These are phyloP conservation scores for Drosophila emarginata DNA, from an alignment of 2,888 invertebrate species.

Conservation along the genomic window DNA sequence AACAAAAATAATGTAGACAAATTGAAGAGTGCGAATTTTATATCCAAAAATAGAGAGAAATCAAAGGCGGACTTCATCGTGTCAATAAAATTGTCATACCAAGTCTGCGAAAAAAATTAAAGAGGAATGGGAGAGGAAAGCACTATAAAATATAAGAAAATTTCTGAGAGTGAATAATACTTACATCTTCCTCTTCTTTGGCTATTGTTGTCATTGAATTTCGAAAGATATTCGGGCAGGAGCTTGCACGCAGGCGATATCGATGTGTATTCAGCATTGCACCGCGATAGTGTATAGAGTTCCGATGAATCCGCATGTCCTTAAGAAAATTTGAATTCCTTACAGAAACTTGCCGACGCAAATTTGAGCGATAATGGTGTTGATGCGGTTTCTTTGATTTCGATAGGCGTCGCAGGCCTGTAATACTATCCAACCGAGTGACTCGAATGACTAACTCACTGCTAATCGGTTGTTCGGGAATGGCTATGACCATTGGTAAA, in stretches of 20 bases:
- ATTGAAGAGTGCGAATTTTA: conserved; percentile 91
- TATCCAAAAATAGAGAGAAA: conserved; percentile 89
- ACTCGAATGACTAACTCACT: conserved; percentile 55
- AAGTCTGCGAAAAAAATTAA: conserved; percentile 85
- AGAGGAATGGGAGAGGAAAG: too few species aligned
- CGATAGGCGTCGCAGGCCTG: conserved; percentile 75
- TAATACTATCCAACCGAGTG: conserved; percentile 70
- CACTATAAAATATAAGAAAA: neutral
- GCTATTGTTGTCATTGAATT: conserved; percentile 94
- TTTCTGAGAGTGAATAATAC: conserved; percentile 43
- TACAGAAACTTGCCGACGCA: conserved; percentile 80
- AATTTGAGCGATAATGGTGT: conserved; percentile 73
- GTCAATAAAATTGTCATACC: conserved; percentile 87
- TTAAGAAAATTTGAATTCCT: conserved; percentile 87
- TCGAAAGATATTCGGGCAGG: conserved; percentile 95
- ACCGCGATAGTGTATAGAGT: conserved; percentile 92
- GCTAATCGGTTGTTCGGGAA: conserved; percentile 68
- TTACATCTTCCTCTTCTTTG: conserved; percentile 89
- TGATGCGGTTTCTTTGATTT: conserved; percentile 75
- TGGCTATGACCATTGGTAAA: conserved; percentile 68
- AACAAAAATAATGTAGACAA: conserved; percentile 94
- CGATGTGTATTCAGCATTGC: conserved; percentile 92
- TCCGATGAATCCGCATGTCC: conserved; percentile 87
- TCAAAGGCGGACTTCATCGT: conserved; percentile 89
- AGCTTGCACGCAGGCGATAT: conserved; percentile 92